These are phyloP conservation scores for Hexactinellida sp. DNA, from an alignment of 37 sponge, comb jelly and placozoan species.

Conservation along the genomic window DNA sequence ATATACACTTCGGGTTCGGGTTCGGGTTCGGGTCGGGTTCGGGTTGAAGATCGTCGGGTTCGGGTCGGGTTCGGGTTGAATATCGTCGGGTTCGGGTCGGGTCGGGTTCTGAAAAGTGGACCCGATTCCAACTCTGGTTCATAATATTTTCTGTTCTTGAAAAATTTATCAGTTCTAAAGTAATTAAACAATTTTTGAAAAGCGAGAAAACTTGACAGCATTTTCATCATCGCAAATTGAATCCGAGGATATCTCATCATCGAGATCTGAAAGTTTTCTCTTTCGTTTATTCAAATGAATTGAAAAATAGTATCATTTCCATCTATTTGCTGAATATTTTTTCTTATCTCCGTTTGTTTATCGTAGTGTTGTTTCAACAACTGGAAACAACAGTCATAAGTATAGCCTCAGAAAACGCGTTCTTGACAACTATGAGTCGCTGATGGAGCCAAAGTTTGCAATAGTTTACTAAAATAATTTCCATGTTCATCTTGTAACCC, in stretches of 20 bases:
- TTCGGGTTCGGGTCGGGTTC: no score
- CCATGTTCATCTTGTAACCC: constrained; percentile 3
- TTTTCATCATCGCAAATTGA: neutral
- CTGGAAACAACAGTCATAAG: neutral
- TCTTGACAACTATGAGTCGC: neutral
- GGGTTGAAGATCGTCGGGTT: no score
- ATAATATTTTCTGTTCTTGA: neutral
- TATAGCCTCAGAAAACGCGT: neutral
- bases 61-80: no score
- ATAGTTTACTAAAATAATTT: neutral
- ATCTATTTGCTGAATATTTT: neutral
- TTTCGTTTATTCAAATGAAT: neutral
- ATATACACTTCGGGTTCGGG: no score
- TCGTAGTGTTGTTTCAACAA: neutral
- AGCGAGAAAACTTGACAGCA: neutral
- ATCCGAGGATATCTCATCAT: neutral
- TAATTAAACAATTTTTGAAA: neutral
- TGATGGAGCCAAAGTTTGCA: neutral
- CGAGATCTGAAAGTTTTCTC: neutral
- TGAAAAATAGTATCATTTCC: neutral
- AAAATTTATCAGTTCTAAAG: neutral
- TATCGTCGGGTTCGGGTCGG: no score
- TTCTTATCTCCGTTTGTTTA: neutral
- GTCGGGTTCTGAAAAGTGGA: no score
- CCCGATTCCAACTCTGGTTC: no score